Evolutionary conservation across 2,797 vertebrate species (phyloP).

Genomic region (Crocidura indochinensis): DNA sequence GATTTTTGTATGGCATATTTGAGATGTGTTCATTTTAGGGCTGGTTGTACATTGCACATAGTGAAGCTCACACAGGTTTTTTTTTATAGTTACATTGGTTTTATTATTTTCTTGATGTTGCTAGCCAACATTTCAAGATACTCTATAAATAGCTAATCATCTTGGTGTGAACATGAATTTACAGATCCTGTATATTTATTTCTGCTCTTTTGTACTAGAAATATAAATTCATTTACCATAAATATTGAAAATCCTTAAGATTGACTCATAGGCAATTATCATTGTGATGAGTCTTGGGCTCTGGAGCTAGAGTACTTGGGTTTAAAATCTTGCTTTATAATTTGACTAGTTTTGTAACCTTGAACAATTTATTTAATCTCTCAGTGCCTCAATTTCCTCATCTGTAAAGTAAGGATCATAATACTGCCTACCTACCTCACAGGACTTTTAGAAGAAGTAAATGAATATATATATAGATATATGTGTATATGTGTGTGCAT

Average conservation of each 20-base stretch:
- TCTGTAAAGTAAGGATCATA: conserved; percentile 70
- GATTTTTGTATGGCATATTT: conserved; percentile 53
- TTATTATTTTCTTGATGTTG: conserved; percentile 40
- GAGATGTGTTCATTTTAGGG: conserved; percentile 51
- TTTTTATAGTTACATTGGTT: conserved; percentile 58
- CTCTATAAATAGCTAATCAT: conserved; percentile 58
- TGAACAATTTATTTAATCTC: conserved; percentile 59
- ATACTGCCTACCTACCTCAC: conserved; percentile 82
- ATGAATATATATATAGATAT: conserved; percentile 7
- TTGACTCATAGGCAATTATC: conserved; percentile 46
- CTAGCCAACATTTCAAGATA: conserved; percentile 15
- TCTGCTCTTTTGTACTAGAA: conserved; percentile 46
- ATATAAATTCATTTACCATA: conserved; percentile 38
- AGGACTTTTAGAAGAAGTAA: conserved; percentile 74
- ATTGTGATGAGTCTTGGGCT: conserved; percentile 34
- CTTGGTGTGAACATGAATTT: conserved; percentile 43
- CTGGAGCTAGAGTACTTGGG: neutral
- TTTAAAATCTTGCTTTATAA: conserved; percentile 61
- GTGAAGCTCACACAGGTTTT: conserved; percentile 21
- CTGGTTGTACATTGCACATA: conserved; percentile 26
- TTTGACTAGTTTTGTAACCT: conserved; percentile 58
- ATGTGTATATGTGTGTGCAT: too few relatives aligned
- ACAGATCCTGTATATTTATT: neutral
- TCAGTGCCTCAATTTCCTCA: conserved; percentile 76
- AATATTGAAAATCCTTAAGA: conserved; percentile 51